These are phyloP conservation scores for Pogonocherus hispidulus DNA, from an alignment of 2,888 invertebrate genomes.

Conservation along the genomic window DNA sequence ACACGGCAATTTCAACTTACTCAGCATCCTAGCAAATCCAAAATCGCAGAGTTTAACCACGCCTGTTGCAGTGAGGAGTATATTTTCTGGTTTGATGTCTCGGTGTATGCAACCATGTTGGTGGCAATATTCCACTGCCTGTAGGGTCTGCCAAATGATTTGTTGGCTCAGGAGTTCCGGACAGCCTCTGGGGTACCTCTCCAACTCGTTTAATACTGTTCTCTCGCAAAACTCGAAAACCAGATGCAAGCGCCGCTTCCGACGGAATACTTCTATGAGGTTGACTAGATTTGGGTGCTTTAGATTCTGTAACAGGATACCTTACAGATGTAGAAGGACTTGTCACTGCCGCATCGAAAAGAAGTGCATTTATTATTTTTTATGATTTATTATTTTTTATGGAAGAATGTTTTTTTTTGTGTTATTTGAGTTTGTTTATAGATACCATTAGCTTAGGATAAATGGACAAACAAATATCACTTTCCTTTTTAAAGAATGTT, in stretches of 20 bases:
- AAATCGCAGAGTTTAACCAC: constrained; percentile 98
- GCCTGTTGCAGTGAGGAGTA: constrained; percentile 91
- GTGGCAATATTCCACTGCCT: constrained; percentile 97
- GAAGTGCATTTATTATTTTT: no score
- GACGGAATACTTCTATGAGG: constrained; percentile 95
- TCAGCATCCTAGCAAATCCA: constrained; percentile 97
- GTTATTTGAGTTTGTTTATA: no score
- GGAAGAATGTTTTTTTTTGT: no score
- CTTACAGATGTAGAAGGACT: not conserved
- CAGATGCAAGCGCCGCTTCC: constrained; percentile 94
- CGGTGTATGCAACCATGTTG: constrained; percentile 96
- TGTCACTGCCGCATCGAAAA: no score
- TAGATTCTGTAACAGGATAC: constrained; percentile 81
- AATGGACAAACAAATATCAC: no score
- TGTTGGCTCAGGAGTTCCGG: constrained; percentile 92
- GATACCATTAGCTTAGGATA: no score
- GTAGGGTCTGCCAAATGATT: constrained; percentile 95
- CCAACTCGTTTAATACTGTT: constrained; percentile 96
- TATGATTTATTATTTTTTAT: no score
- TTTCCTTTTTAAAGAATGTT: no score
- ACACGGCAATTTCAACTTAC: constrained; percentile 71
- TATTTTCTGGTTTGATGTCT: constrained; percentile 99
- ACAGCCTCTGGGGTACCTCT: constrained; percentile 88
- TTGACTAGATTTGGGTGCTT: constrained; percentile 99
- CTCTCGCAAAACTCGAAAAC: constrained; percentile 99